Conservation (phyloP, 1,140 invertebrate species). For the Harlomillsia oculata region DNA sequence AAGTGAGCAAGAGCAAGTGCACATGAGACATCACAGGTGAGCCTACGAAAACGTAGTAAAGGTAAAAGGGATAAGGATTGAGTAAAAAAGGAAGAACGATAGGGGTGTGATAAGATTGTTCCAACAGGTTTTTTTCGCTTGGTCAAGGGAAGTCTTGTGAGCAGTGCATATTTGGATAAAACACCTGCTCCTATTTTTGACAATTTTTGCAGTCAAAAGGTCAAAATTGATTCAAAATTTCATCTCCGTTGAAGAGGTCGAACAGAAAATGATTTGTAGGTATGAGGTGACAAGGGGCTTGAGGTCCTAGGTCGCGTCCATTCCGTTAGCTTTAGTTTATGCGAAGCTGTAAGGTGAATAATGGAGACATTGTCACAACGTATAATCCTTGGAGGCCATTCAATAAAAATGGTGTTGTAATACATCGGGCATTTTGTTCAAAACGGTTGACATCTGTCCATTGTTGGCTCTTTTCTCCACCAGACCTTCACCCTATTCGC, state of each 20-base stretch:
- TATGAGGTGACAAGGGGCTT: too few relatives aligned
- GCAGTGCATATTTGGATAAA: constrained; percentile 24
- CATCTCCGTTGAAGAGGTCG: background rate
- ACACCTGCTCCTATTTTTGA: constrained; percentile 23
- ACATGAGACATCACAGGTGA: too few relatives aligned
- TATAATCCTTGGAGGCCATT: constrained; percentile 20
- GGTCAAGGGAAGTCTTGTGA: constrained; percentile 24
- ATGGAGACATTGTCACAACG: constrained; percentile 13
- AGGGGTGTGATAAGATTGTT: constrained; percentile 13
- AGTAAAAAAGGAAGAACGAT: background rate
- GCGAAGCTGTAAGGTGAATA: background rate
- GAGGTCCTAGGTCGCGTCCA: too few relatives aligned
- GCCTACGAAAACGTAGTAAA: background rate
- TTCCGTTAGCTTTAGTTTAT: too few relatives aligned
- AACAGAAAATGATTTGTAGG: background rate
- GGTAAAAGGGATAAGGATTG: background rate
- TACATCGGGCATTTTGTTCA: constrained; percentile 24
- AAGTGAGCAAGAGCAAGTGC: too few relatives aligned
- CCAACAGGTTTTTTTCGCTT: constrained; percentile 28
- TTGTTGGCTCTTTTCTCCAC: constrained; percentile 6
- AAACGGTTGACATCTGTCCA: constrained; percentile 21
- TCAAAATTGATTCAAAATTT: background rate
- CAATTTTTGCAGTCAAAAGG: constrained; percentile 7
- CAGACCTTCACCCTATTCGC: constrained; percentile 33
- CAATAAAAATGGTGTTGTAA: background rate